These are phyloP conservation scores for Drosophila murphyi DNA, from an alignment of 1,140 invertebrate species.

Conservation along the genomic window DNA sequence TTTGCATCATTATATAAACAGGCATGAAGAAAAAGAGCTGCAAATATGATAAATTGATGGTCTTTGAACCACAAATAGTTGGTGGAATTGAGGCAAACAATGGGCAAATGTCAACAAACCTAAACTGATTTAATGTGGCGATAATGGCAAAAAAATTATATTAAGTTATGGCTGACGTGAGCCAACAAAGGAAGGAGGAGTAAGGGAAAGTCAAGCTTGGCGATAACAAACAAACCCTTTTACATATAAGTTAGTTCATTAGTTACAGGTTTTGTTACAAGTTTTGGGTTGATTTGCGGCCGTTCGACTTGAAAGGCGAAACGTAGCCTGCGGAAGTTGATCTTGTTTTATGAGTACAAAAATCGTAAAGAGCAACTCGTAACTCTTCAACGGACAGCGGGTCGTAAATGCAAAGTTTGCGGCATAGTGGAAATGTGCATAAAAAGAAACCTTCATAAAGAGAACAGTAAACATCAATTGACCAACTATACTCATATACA, in stretches of 20 bases:
- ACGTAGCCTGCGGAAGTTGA: neutral
- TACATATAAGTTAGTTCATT: conserved; percentile 6
- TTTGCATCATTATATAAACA: conserved; percentile 55
- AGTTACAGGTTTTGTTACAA: neutral
- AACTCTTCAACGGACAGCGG: conserved; percentile 1
- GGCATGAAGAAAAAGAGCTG: neutral
- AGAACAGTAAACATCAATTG: neutral
- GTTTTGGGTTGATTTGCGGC: neutral
- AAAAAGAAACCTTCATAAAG: neutral
- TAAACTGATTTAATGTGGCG: conserved; percentile 2
- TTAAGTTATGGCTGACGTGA: neutral
- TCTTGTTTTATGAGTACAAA: conserved; percentile 13
- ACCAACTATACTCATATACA: neutral
- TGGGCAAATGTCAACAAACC: conserved; percentile 12
- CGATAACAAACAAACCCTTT: neutral
- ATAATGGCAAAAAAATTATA: conserved; percentile 5
- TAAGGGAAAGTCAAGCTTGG: neutral
- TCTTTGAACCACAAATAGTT: conserved; percentile 12
- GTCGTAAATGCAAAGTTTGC: conserved; percentile 23
- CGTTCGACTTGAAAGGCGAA: neutral
- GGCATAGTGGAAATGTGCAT: neutral
- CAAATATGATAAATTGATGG: conserved; percentile 25
- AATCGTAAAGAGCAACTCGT: conserved; percentile 25
- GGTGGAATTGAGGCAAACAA: neutral
- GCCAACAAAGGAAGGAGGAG: neutral